Evolutionary conservation across 2,113 vertebrate genomes (phyloP), one percentile per base, ranked within the genome.

Genomic region (Tenebrosternarchus preto): DNA sequence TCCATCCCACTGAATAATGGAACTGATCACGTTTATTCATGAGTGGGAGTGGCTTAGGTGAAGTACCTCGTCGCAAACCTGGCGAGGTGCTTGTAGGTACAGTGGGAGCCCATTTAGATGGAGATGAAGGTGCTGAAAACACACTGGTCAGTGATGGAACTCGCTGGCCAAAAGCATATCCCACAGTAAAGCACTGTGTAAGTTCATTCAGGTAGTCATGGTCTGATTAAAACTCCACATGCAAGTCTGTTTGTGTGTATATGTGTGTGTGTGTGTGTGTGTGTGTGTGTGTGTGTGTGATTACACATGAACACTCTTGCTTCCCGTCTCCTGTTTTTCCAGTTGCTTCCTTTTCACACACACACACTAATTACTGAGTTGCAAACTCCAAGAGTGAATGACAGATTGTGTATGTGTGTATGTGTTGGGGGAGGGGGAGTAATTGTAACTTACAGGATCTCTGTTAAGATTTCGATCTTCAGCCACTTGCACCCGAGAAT

Each of bases 271-370:
- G 27, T 74, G 31, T 76, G 46, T 82, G 63, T 78, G 59, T 79
- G 60, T 25, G 71, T 56, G 29, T 56, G 64, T 69, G 70, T 50
- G 43, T 69, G 50, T 60, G 43, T 57, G 36, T 76, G 71, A 82
- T 80, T 77, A 76, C 61, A 81, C 56, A 61, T 33, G 78, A 64
- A 75, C 73, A 63, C 66, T 5, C 39, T 60, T 68, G 25, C 75
- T 85, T 88, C 87, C 84, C 83, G 76, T 85, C 60, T 57, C 74
- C 83, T 88, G 87, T 86, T 88, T 80, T 88, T 88, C 68, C 83
- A 88, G 87, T 80, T 83, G 77, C 76, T 87, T 88, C 85, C 87
- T 88, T 79, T 73, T 81, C 66, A 55, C 50, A 31, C 66, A 55
- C 50, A 31, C 59, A 81, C 82, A 77, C 73, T 77, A 29, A 86